Percentiles rank a stretch among this genome's conserved stretches.
These are phyloP conservation scores for Coelogynopora nodosa DNA, from an alignment of 2,888 invertebrate genomes.

Conservation along the genomic window DNA sequence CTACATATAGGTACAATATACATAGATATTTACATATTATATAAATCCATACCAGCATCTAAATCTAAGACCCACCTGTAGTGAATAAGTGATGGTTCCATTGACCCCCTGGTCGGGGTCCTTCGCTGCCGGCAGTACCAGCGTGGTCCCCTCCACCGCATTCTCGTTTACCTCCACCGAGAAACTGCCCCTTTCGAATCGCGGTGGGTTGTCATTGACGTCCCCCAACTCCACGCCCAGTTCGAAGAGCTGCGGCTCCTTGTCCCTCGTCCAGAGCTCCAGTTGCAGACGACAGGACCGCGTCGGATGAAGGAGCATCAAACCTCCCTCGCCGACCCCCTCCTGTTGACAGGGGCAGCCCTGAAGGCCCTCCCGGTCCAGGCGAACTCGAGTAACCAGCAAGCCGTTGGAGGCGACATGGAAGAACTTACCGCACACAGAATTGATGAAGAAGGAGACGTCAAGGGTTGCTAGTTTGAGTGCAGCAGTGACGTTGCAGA, in stretches of 20 bases:
- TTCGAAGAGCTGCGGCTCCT: background rate
- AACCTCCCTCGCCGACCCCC: background rate
- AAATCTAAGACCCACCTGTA: background rate
- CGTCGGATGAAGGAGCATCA: too few relatives aligned
- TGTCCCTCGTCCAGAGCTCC: background rate
- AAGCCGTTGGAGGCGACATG: background rate
- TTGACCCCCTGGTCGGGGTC: slow-evolving; percentile 29
- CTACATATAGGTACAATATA: too few relatives aligned
- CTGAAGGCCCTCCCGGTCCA: background rate
- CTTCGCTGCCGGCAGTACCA: slow-evolving; percentile 11
- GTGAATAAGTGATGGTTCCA: slow-evolving; percentile 6
- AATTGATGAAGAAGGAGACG: background rate
- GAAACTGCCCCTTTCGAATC: background rate
- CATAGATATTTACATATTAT: too few relatives aligned
- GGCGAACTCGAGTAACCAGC: background rate
- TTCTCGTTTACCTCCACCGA: background rate
- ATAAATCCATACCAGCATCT: too few relatives aligned
- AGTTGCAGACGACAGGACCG: background rate
- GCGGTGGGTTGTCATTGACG: background rate
- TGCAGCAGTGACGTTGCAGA: background rate
- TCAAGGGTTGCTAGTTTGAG: background rate
- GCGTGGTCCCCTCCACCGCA: background rate
- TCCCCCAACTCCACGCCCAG: background rate
- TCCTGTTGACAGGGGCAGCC: background rate
- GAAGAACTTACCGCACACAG: background rate